A percentile compares a stretch with the other conserved stretches of the same genome.
Evolutionary conservation across 1,140 invertebrate species (phyloP).

Genomic region (Hylaeus volcanicus): DNA sequence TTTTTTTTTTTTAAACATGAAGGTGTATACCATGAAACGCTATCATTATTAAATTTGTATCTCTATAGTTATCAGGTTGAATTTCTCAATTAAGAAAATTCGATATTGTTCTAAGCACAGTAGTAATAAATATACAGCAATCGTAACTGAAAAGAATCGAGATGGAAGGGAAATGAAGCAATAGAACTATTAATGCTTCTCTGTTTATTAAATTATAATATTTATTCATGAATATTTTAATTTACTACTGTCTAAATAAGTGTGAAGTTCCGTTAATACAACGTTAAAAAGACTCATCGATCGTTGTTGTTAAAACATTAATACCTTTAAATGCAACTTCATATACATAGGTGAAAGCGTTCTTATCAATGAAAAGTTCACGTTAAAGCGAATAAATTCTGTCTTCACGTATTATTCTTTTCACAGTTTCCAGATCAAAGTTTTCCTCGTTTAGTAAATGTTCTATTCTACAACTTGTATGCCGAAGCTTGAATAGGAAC

Average conservation of each 20-base stretch:
- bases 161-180: neutral
- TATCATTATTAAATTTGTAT: too few relatives aligned
- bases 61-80: too few relatives aligned
- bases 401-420: neutral
- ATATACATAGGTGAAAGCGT: conserved; percentile 1
- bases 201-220: neutral
- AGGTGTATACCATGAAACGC: too few relatives aligned
- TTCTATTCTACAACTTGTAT: neutral
- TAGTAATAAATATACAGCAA: neutral
- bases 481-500: conserved; percentile 23
- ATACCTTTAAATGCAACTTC: conserved; percentile 12
- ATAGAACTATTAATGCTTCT: too few relatives aligned
- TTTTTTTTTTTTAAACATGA: too few relatives aligned
- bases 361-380: neutral
- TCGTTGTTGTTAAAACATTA: conserved; percentile 4
- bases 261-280: conserved; percentile 22
- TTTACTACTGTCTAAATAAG: neutral
- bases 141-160: neutral
- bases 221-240: neutral
- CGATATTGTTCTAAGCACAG: neutral
- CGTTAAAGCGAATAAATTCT: neutral
- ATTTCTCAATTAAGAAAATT: too few relatives aligned
- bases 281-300: conserved; percentile 13
- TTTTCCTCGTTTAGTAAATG: neutral
- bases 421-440: neutral